Conservation (phyloP, 92 coral and sea anemone species). For the Parazoanthus swiftii region DNA sequence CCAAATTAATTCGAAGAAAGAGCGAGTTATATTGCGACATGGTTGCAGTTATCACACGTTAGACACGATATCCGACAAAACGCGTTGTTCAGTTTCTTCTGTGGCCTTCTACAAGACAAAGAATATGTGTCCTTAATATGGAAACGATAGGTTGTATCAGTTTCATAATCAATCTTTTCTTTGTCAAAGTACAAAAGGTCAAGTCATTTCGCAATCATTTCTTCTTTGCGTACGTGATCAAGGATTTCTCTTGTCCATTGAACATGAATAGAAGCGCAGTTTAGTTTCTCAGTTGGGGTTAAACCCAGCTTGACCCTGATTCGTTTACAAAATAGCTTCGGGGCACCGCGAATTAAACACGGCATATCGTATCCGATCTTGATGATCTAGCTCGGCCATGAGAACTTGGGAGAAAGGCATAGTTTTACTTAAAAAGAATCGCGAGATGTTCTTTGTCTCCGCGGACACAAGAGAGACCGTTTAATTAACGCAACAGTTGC, state of each 20-base stretch:
- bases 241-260: background rate
- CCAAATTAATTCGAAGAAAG: background rate
- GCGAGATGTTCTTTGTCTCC: background rate
- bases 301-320: conserved; percentile 28
- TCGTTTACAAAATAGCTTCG: conserved; percentile 22
- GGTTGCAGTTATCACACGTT: too few species aligned
- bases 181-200: conserved; percentile 15
- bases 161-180: background rate
- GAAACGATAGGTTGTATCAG: background rate
- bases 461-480: background rate
- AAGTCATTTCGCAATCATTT: conserved; percentile 18
- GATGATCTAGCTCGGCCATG: background rate
- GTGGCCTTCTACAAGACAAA: background rate
- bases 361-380: too few species aligned
- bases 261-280: background rate
- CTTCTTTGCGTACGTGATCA: conserved; percentile 31
- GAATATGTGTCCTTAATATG: background rate
- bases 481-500: background rate
- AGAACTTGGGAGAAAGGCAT: background rate
- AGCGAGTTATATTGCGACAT: too few species aligned
- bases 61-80: background rate
- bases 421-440: background rate
- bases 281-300: background rate
- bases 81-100: too few species aligned
- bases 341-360: conserved; percentile 3